phyloP scores from a whole-genome alignment of 2,113 vertebrate species.

The Anguilla japonica region DNA sequence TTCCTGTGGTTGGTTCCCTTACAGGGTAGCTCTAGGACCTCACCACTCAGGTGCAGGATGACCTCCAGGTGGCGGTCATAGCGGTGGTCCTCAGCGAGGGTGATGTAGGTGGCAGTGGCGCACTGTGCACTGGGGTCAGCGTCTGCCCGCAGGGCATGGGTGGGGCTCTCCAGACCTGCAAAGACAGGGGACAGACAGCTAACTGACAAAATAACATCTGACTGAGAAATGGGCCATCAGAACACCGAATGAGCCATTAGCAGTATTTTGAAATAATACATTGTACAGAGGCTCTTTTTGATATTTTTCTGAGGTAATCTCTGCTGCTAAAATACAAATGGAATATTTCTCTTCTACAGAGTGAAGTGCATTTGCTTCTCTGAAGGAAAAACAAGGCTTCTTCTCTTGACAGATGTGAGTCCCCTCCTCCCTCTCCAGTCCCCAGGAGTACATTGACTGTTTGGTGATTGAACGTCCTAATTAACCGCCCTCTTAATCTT shows the following conservation, averaged over 20 bases:
- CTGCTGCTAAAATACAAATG: neutral
- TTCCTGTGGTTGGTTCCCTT: neutral
- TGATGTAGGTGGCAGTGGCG: constrained; percentile 87
- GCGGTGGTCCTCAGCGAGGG: constrained; percentile 83
- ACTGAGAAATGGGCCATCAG: neutral
- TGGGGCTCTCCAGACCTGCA: constrained; percentile 89
- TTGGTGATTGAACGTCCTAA: constrained; percentile 16
- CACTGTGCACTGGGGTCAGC: constrained; percentile 88
- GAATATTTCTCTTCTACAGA: neutral
- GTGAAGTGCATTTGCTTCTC: neutral
- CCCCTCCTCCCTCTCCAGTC: neutral
- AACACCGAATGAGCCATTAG: neutral
- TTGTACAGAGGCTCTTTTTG: neutral
- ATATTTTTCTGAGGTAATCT: neutral
- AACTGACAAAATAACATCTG: neutral
- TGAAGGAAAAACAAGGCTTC: neutral
- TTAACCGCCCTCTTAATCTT: constrained; percentile 17
- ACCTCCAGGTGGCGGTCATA: constrained; percentile 89
- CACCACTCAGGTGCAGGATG: constrained; percentile 90
- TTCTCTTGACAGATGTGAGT: neutral
- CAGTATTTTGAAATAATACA: neutral
- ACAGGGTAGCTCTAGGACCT: constrained; percentile 46
- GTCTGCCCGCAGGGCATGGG: constrained; percentile 86
- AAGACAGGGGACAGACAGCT: neutral
- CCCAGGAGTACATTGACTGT: constrained; percentile 1